A percentile compares a stretch with the other conserved stretches of the same genome.
Evolutionary conservation across 2,797 vertebrate genomes (phyloP).

Genomic region (Diglossa cyanea): DNA sequence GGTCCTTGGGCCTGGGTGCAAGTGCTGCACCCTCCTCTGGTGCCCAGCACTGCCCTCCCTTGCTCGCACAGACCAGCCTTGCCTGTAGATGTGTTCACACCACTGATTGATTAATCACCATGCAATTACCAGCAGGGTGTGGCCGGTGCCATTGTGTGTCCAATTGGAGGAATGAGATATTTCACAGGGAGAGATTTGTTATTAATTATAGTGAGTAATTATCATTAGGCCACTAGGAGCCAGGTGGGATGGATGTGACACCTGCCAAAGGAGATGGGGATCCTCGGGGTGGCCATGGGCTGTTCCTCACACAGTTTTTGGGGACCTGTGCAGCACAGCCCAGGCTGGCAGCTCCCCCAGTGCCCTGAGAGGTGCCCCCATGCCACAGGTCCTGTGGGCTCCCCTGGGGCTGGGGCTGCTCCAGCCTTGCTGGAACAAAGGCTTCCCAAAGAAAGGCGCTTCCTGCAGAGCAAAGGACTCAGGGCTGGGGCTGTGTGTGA

Average conservation of each 20-base stretch:
- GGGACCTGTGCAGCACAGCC: not conserved
- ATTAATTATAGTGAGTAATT: not conserved
- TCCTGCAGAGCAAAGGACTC: conserved; percentile 51
- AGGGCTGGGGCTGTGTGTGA: not conserved
- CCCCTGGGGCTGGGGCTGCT: not conserved
- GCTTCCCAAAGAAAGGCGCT: conserved; percentile 42
- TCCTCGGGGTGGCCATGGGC: not conserved
- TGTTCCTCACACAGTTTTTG: not conserved
- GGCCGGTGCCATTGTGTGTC: fast-evolving
- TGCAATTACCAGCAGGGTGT: not conserved
- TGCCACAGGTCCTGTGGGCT: fast-evolving
- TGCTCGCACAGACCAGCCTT: fast-evolving
- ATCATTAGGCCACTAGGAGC: not conserved
- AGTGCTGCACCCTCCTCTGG: not conserved
- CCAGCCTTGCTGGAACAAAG: conserved; percentile 33
- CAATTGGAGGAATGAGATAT: not conserved
- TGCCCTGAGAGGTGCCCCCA: not conserved
- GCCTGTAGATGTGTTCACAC: not conserved
- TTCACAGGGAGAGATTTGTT: not conserved
- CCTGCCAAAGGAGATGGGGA: not conserved
- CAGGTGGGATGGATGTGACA: not conserved
- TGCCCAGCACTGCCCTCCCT: not conserved
- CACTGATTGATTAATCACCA: not conserved
- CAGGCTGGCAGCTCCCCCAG: not conserved
- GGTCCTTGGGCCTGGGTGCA: fast-evolving